Evolutionary conservation across 1,140 invertebrate species (phyloP), one percentile per base, ranked within the genome.

Genomic region (Diorhabda elongata): DNA sequence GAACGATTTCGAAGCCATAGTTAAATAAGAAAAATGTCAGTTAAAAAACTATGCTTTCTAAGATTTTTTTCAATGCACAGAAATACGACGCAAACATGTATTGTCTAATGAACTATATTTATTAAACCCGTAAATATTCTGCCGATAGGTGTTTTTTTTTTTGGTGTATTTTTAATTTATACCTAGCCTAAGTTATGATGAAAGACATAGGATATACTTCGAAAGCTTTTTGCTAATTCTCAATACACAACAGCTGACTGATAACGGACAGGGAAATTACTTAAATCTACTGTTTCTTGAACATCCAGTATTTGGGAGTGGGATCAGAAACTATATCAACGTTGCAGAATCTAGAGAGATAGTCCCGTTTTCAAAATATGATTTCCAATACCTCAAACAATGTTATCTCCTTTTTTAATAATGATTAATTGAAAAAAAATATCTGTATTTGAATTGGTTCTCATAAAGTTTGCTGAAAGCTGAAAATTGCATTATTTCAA

Each of bases 101-200:
- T 73, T 73, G 71, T 73, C 71, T 73, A 73, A 61, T 63, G 47
- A 68, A 66, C 64, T 67, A 61, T 71, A 65, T 52, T 64, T 73
- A 71, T 60, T 71, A 68, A 68, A 75, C 74, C 74, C 74, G 74
- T 75, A 75, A 69, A 72, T 74, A 68, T 75, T 75, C 74, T 75
- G 74, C 74, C 74, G 71, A 71, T 72, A 68, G 67, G 42, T 44
- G 60, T 71, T 59, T 42, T 44, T 56, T 44, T 52, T 52, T 52
- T 52, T 52, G 47, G 47, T 52, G 47, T 52, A 52, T 52, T 52
- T 52, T 52, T 61, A 70, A 64, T 71, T 69, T 67, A 74, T 69
- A 72, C 69, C 71, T 75, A 73, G 73, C 58, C 75, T 71, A 73
- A 76, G 71, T 70, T 69, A 74, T 77, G 75, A 71, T 77, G 75